Evolutionary conservation across 2,797 vertebrate genomes (phyloP), one percentile per base, ranked within the genome.

Genomic region (Alectoris magna): DNA sequence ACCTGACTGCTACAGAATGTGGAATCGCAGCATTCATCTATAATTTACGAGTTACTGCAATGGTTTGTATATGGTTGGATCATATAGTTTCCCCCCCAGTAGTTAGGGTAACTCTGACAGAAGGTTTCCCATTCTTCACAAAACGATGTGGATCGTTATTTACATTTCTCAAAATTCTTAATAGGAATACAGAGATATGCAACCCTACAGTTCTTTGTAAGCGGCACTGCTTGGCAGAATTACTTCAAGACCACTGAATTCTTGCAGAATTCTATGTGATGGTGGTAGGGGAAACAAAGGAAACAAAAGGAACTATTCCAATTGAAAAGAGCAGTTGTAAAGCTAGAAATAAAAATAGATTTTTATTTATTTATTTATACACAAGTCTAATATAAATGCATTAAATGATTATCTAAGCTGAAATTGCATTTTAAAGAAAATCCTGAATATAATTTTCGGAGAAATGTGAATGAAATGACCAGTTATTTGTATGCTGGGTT

Each of bases 1-100:
- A 88, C 87, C 81, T 71, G 84, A 55, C 78, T 83, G 87, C 55
- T 90, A 36, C 62, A 90, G 93, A 93, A 84, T 80, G 72, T 59
- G 78, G 81, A 94, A 90, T 93, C 94, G 79, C 56, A 87, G 88
- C 83, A 6, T 38, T 76, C 81, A 85, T 95, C 72, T 79, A 87
- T 93, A 84, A 94, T 91, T 88, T 59, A 93, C 1, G 0, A 78
- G 58, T 82, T 88, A 34, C 78, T 90, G 66, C 86, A 92, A 92
- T 53, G 62, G 55, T 69, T 88, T 89, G 31, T 51, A 38, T 39
- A n/a, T 5, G 23, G 71, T 70, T 74, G 1, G 69, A 77, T 68
- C 60, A 55, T 55, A 55, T 0, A n/a, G 67, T 66, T 85, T 79
- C 71, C 60, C 76, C n/a, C n/a, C 51, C 77, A 84, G 77, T 16